phyloP scores from a whole-genome alignment of 2,888 invertebrate species.

The Syrista parreyssii region DNA sequence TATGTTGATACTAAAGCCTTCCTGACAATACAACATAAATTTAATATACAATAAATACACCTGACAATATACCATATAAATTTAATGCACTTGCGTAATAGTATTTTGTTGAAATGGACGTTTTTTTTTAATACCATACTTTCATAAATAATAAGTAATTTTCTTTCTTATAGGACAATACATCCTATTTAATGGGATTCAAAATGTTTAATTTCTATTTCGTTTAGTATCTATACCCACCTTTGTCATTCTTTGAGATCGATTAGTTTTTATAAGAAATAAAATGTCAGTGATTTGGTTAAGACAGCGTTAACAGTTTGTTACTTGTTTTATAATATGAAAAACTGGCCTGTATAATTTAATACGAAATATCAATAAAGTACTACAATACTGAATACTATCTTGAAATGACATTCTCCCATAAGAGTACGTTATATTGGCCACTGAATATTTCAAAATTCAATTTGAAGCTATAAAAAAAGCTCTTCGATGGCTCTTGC shows the following conservation, averaged over 20 bases:
- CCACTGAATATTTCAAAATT: background rate
- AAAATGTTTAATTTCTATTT: background rate
- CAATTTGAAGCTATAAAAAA: background rate
- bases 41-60: background rate
- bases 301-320: background rate
- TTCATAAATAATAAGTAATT: background rate
- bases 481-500: background rate
- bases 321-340: background rate
- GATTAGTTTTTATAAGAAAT: background rate
- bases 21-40: background rate
- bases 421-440: background rate
- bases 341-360: background rate
- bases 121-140: background rate
- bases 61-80: background rate
- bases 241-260: background rate
- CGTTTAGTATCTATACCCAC: background rate
- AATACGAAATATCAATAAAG: too few relatives aligned
- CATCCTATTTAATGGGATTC: background rate
- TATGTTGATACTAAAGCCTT: background rate
- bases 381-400: background rate
- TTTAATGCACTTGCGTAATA: background rate
- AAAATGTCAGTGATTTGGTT: background rate
- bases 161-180: too few relatives aligned
- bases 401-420: background rate
- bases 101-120: background rate